These are phyloP conservation scores for Notodonta ziczac DNA, from an alignment of 2,888 invertebrate species.

Conservation along the genomic window DNA sequence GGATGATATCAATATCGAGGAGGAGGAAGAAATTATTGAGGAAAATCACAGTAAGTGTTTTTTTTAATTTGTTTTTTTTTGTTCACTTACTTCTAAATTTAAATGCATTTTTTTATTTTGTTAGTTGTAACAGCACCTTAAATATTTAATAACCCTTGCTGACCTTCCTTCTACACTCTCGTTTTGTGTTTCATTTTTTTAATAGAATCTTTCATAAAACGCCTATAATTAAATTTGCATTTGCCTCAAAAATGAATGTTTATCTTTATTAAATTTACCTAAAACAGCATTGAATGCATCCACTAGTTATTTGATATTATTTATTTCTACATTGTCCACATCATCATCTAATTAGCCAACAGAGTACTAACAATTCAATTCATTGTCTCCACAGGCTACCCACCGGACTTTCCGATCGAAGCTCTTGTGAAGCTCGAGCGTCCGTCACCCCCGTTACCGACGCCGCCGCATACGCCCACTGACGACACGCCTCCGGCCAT, in stretches of 20 bases:
- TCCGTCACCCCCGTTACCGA: slow-evolving; percentile 86
- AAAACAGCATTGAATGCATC: not conserved
- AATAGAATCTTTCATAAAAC: no score
- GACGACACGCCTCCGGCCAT: slow-evolving; percentile 83
- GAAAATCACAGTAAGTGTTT: slow-evolving; percentile 71
- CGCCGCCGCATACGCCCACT: slow-evolving; percentile 90
- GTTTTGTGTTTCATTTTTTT: no score
- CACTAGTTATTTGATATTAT: not conserved
- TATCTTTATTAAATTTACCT: no score
- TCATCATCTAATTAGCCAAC: not conserved
- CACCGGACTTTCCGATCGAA: slow-evolving; percentile 84
- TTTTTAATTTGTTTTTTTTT: not conserved
- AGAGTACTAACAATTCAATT: slow-evolving; percentile 18
- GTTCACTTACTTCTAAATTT: not conserved
- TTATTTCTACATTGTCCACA: not conserved
- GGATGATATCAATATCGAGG: slow-evolving; percentile 80
- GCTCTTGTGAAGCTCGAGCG: slow-evolving; percentile 85
- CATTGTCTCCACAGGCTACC: slow-evolving; percentile 77
- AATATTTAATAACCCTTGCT: no score
- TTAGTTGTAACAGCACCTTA: no score
- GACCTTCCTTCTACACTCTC: no score
- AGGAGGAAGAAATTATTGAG: slow-evolving; percentile 75
- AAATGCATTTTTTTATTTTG: no score
- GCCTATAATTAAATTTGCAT: no score
- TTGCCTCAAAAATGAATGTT: no score